These are phyloP conservation scores for Crambe crambe DNA, from an alignment of 37 sponge, comb jelly and placozoan species.

Conservation along the genomic window DNA sequence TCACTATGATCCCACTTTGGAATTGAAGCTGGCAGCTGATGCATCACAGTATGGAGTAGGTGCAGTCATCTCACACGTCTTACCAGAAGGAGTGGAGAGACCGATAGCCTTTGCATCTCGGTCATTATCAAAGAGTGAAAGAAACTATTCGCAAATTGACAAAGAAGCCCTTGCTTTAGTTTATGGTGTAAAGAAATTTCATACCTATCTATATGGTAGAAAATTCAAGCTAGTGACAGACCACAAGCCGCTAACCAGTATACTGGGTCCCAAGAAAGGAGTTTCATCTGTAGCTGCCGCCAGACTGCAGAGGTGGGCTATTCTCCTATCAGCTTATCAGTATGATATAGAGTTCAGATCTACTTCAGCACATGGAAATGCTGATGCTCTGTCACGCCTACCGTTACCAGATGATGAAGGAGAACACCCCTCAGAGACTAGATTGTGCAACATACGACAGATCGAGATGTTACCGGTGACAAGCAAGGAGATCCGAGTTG, in stretches of 20 bases:
- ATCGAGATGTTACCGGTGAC: too few relatives aligned
- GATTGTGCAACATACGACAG: too few relatives aligned
- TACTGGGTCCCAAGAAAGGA: neutral
- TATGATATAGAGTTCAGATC: neutral
- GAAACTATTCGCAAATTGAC: conserved; percentile 11
- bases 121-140: neutral
- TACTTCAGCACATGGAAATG: neutral
- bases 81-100: conserved; percentile 25
- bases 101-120: conserved; percentile 37
- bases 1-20: conserved; percentile 13
- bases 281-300: neutral
- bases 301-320: neutral
- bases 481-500: too few relatives aligned
- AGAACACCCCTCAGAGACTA: too few relatives aligned
- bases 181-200: too few relatives aligned
- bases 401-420: neutral
- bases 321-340: neutral
- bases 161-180: neutral
- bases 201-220: conserved; percentile 3
- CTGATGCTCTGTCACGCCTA: neutral
- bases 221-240: neutral
- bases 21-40: conserved; percentile 13
- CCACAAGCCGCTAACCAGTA: conserved; percentile 1
- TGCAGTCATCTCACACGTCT: conserved; percentile 29
- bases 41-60: conserved; percentile 47